Base-by-base conservation (phyloP, 1,140 invertebrate species). In the Samia ricini region DNA sequence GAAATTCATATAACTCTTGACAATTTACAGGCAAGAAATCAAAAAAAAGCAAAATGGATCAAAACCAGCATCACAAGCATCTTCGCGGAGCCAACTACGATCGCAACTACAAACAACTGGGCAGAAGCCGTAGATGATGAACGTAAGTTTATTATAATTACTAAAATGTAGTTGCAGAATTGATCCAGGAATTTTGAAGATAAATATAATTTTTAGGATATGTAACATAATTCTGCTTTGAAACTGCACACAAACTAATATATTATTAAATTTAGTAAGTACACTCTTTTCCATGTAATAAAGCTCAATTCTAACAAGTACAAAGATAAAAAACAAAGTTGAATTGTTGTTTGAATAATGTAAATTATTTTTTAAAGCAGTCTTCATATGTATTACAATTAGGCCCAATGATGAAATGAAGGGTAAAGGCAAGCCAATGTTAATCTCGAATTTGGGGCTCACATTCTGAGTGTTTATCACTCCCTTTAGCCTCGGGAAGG, bases 391-490 rank as follows among this genome's bases (percentile, higher is more conserved):
- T 42, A 1, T 42, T 36, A 36, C 5, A 42, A 42, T 15, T 15
- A 15, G 15, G 33, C 85, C 88, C 88, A 64, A 83, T 91, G 90
- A 91, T 91, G 90, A 91, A 68, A 64, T 58, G 66, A 73, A 76
- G 83, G 85, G 85, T 67, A 88, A 88, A 74, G 82, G 83, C 77
- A 72, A 72, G 88, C 69, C 88, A 88, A 90, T 86, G 84, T 81
- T 85, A 91, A 91, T 91, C 89, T 91, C 88, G 88, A 90, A 90
- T 81, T 76, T 90, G 90, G 90, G 90, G 81, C 71, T 75, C 77
- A 90, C 90, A 63, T 20, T 69, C 88, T 20, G 88, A 74, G 88
- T 79, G 81, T 57, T 72, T 59, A 75, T 91, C 80, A 77, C 86
- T 89, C 80, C 61, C 26, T 76, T 42, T 76, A 73, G 81, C 90